These are phyloP conservation scores for Laspeyria flexula DNA, from an alignment of 2,888 invertebrate species.

Conservation along the genomic window DNA sequence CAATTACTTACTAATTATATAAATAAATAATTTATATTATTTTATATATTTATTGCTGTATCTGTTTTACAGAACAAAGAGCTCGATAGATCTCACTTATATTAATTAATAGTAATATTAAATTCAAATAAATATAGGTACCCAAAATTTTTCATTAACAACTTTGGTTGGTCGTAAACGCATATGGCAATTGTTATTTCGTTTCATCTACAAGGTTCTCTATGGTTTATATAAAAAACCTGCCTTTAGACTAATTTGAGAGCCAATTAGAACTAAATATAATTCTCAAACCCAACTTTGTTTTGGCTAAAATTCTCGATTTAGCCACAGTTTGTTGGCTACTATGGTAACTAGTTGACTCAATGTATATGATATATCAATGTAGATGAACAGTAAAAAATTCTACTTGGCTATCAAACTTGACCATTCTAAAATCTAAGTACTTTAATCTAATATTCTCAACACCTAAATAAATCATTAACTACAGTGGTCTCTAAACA, in stretches of 20 bases:
- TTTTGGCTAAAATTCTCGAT: too few relatives aligned
- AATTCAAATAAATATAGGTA: slow-evolving; percentile 39
- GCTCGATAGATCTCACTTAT: slow-evolving; percentile 79
- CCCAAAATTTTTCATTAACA: slow-evolving; percentile 30
- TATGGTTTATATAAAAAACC: slow-evolving; percentile 42
- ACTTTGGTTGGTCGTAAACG: slow-evolving; percentile 56
- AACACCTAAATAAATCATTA: slow-evolving; percentile 53
- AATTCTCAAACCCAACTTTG: too few relatives aligned
- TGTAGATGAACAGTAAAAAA: neutral
- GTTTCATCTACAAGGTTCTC: slow-evolving; percentile 57
- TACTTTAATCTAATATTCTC: slow-evolving; percentile 56
- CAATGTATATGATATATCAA: too few relatives aligned
- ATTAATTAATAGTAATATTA: slow-evolving; percentile 61
- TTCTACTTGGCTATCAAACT: slow-evolving; percentile 21
- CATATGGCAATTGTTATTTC: slow-evolving; percentile 48
- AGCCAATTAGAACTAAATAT: slow-evolving; percentile 24
- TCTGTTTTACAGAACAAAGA: slow-evolving; percentile 82
- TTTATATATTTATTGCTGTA: slow-evolving; percentile 78
- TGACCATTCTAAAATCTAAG: slow-evolving; percentile 35
- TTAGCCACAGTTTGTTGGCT: too few relatives aligned
- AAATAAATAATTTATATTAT: slow-evolving; percentile 50
- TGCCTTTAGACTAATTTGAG: slow-evolving; percentile 23
- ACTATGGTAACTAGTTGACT: too few relatives aligned
- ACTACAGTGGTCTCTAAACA: slow-evolving; percentile 40
- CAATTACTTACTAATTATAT: slow-evolving; percentile 55